Evolutionary conservation across 2,888 invertebrate genomes (phyloP).

Genomic region (Lasiommata megera): DNA sequence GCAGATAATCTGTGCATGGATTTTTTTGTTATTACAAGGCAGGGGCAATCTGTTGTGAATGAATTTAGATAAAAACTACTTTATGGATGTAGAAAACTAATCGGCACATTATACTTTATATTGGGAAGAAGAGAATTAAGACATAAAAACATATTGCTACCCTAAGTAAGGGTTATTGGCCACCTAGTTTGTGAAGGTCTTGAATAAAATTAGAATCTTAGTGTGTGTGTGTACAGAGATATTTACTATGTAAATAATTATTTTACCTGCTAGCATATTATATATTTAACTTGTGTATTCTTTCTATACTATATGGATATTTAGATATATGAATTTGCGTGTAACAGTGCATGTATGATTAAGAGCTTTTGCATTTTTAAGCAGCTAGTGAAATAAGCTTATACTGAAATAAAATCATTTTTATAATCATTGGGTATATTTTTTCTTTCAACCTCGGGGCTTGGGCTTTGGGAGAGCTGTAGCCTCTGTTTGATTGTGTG

Average conservation of each 20-base stretch:
- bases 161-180: neutral
- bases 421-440: slow-evolving; percentile 4
- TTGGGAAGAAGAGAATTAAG: too few relatives aligned
- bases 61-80: too few relatives aligned
- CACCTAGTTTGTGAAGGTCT: neutral
- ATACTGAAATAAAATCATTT: slow-evolving; percentile 7
- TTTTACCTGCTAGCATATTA: neutral
- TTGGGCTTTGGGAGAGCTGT: too few relatives aligned
- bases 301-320: neutral
- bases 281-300: neutral
- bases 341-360: slow-evolving; percentile 2
- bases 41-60: too few relatives aligned
- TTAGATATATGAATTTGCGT: neutral
- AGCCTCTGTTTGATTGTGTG: too few relatives aligned
- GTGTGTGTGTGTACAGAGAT: slow-evolving; percentile 14
- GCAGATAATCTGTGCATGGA: too few relatives aligned
- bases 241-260: slow-evolving; percentile 20
- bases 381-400: slow-evolving; percentile 7
- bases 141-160: too few relatives aligned
- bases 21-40: too few relatives aligned
- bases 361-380: slow-evolving; percentile 10
- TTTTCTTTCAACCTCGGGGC: neutral
- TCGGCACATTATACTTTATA: too few relatives aligned
- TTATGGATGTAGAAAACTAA: too few relatives aligned
- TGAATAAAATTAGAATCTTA: neutral